Conservation (phyloP, 2,888 invertebrate species). For the Apamea crenata region DNA sequence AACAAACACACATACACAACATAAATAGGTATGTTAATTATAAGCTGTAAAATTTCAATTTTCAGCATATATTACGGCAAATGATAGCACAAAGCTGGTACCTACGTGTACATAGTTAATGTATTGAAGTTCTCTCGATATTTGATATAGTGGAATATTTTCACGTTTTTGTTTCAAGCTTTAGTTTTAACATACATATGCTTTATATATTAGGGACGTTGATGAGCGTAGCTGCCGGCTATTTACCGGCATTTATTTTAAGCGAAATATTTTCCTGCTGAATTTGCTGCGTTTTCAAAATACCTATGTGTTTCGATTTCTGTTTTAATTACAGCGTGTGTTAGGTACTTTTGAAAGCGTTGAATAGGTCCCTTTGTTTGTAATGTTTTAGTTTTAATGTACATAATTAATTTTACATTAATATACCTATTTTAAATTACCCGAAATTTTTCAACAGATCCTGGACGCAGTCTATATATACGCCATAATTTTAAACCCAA, state of each 20-base stretch:
- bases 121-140: conserved; percentile 36
- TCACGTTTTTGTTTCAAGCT: conserved; percentile 38
- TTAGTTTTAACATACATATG: conserved; percentile 40
- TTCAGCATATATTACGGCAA: conserved; percentile 30
- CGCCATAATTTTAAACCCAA: not conserved
- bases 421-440: not conserved
- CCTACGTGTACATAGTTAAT: conserved; percentile 7
- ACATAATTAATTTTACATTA: not conserved
- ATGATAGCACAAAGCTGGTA: conserved; percentile 30
- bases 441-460: not conserved
- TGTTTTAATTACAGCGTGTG: conserved; percentile 16
- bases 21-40: conserved; percentile 28
- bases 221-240: conserved; percentile 38
- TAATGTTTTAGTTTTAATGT: not conserved
- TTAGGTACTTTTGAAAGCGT: not conserved
- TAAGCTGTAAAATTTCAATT: conserved; percentile 38
- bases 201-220: conserved; percentile 41
- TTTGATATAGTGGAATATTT: conserved; percentile 42
- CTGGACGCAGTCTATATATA: not conserved
- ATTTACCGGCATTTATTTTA: conserved; percentile 44
- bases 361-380: not conserved
- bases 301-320: conserved; percentile 20
- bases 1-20: not conserved
- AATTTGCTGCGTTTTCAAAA: conserved; percentile 24
- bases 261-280: conserved; percentile 20